Evolutionary conservation across 2,113 vertebrate species (phyloP).

Genomic region (Gobiocypris rarus): DNA sequence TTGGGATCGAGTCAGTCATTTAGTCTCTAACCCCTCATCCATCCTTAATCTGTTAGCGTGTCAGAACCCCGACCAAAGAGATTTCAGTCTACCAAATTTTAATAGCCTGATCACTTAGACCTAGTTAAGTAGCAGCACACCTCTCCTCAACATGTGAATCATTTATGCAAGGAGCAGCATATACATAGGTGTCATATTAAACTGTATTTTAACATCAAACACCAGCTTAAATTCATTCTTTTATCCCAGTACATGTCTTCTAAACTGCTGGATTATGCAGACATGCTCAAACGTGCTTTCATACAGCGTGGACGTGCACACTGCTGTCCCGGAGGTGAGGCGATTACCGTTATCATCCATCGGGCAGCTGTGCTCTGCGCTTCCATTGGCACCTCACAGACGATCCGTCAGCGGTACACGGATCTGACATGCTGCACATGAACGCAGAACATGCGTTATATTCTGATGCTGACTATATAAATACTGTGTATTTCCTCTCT

Average conservation of each 20-base stretch:
- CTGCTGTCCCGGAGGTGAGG: neutral
- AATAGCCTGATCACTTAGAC: neutral
- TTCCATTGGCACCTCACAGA: no score
- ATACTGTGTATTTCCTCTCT: neutral
- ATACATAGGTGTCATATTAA: neutral
- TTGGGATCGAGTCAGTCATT: neutral
- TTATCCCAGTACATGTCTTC: conserved; percentile 4
- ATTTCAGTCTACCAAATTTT: neutral
- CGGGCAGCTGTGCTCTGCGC: neutral
- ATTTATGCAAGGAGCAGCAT: neutral
- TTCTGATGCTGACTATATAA: neutral
- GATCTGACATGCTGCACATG: neutral
- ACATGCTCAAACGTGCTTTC: conserved; percentile 1
- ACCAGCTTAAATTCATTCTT: neutral
- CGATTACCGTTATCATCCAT: conserved; percentile 25
- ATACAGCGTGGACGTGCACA: neutral
- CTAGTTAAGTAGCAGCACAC: neutral
- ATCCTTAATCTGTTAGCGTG: neutral
- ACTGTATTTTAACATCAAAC: neutral
- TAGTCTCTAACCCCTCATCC: neutral
- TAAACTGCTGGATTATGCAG: neutral
- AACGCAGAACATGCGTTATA: neutral
- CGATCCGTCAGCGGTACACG: neutral
- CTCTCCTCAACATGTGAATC: neutral
- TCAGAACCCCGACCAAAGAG: neutral